Base-by-base conservation (phyloP, 2,888 invertebrate genomes). In the Drosophila siamana region DNA sequence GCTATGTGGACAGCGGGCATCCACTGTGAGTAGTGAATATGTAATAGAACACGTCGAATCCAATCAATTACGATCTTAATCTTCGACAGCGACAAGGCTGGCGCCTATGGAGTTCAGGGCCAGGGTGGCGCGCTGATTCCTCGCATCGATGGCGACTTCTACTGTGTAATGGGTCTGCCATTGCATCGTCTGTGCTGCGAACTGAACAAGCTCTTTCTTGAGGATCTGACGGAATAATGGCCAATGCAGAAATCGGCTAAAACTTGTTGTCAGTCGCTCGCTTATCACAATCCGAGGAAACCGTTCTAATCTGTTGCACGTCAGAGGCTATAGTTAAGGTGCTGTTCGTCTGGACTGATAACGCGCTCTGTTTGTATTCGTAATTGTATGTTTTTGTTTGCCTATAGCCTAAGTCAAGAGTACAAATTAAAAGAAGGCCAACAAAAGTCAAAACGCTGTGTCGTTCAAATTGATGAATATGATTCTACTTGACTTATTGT, bases 41-140 rank as follows among this genome's bases (percentile, higher is more conserved):
- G 19, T 3, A 1, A 19, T 19, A 19, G 19, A 19, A 19, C 19
- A 13, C 1, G 15, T n/a, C n/a, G 5, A n/a, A 13, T 30, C 9
- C 11, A 7, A 24, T 11, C 1, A 5, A 43, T 51, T 3, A 7
- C 9, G 22, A 16, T 22, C 22, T 15, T 47, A 13, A 43, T 1
- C 26, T 13, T 8, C 6, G 2, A 0, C 87, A 96, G 96, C 91
- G 96, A 96, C 88, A 97, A 97, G 93, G 98, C 98, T 5, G 98
- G 98, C n/a, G 96, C 95, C 0, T 98, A 98, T 91, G 98, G 97
- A 1, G 96, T 98, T 55, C 97, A 97, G 92, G 97, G 96, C 0
- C 91, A 95, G 1, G 98, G 97, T 5, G 96, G 96, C 0, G 95
- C 96, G n/a, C 93, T 98, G 54, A 94, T 98, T 41, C 94, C 96